Evolutionary conservation across 2,797 vertebrate species (phyloP).

Genomic region (Chrosomus eos): DNA sequence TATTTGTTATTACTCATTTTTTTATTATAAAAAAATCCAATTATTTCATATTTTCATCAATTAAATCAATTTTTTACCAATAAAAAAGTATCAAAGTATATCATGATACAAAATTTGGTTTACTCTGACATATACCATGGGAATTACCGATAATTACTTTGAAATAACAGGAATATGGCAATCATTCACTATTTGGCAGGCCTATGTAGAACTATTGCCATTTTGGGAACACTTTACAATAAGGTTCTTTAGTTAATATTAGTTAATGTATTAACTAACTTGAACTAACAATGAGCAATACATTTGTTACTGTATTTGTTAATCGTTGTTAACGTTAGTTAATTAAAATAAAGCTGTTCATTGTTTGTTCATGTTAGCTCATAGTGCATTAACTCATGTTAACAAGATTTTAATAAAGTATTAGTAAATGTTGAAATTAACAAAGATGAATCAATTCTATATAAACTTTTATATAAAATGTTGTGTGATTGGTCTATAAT

Average conservation of each 20-base stretch:
- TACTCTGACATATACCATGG: not conserved
- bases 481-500: not conserved
- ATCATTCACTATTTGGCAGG: not conserved
- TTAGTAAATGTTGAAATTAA: too few species aligned
- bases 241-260: too few species aligned
- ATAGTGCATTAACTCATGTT: too few species aligned
- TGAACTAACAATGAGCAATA: too few species aligned
- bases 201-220: not conserved
- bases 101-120: not conserved
- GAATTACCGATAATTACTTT: not conserved
- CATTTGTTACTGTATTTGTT: too few species aligned
- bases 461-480: not conserved
- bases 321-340: too few species aligned
- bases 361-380: too few species aligned
- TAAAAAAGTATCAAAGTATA: not conserved
- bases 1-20: not conserved
- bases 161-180: not conserved
- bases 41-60: not conserved
- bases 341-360: too few species aligned
- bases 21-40: not conserved
- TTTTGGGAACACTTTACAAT: too few species aligned
- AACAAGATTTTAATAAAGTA: too few species aligned
- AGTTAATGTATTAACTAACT: too few species aligned
- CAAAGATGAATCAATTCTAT: too few species aligned
- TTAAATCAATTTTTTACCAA: not conserved